Base-by-base conservation (phyloP, 2,113 vertebrate species). In the Lipophrys pholis region DNA sequence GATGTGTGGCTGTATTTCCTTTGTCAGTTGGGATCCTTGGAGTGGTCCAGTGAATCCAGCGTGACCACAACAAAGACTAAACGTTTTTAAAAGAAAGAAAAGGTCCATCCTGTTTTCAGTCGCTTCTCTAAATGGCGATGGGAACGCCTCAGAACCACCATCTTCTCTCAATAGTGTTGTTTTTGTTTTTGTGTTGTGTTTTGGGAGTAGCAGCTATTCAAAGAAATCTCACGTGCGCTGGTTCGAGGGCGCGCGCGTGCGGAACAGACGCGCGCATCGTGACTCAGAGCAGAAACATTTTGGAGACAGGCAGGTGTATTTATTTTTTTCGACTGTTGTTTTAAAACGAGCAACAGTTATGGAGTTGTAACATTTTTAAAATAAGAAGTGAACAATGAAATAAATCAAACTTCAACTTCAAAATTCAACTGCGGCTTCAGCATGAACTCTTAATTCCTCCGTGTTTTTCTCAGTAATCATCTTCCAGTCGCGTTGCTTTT, bases 221-320 rank as follows among this genome's bases (percentile, higher is more conserved):
- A n/a, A n/a, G n/a, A 30, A 30, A 30, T 30, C 21, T 30, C 21
- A 30, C n/a, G n/a, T n/a, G n/a, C n/a, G n/a, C n/a, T n/a, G n/a
- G n/a, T n/a, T n/a, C n/a, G n/a, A n/a, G n/a, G n/a, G 17, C 42
- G 11, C 8, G 11, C 50, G 36, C 1, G 17, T 11, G 45, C 36
- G 39, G 50, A 9, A 8, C 9, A 16, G 5, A 7, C 45, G 48
- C 45, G 11, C 6, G 30, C 58, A 10, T 38, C 3, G 35, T 17
- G 7, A 21, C 21, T 21, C 11, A 17, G 11, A 49, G 66, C 46
- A n/a, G n/a, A n/a, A n/a, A 49, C 71, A 36, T 49, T 62, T 74
- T 8, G 52, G 53, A 76, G 59, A 45, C 53, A 50, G 59, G 76
- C 80, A 87, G 82, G 79, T 91, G 79, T 74, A 81, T 55, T 69